phyloP scores from a whole-genome alignment of 2,113 vertebrate species.

The Colistium nudipinnis region DNA sequence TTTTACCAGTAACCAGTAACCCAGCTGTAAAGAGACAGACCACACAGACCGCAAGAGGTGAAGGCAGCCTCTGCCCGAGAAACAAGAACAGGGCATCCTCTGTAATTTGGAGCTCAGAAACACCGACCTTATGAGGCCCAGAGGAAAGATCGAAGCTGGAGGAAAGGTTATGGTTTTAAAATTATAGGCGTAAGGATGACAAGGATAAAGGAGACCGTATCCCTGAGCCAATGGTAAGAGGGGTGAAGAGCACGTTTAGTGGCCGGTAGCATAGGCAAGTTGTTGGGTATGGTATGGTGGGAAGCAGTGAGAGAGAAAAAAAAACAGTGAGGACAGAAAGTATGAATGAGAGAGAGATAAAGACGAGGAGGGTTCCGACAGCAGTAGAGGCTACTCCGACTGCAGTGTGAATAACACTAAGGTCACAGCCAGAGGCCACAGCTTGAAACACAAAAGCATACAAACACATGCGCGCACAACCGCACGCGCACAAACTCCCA shows the following conservation, averaged over 20 bases:
- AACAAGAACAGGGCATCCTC: conserved; percentile 8
- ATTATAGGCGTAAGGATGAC: conserved; percentile 28
- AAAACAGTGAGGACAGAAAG: conserved; percentile 23
- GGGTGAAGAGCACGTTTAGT: conserved; percentile 24
- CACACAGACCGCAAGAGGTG: conserved; percentile 21
- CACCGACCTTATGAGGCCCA: conserved; percentile 4
- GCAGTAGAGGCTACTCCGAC: conserved; percentile 58
- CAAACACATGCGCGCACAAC: conserved; percentile 22
- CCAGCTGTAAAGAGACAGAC: neutral
- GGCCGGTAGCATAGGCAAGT: conserved; percentile 25
- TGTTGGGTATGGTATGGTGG: neutral
- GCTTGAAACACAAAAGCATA: conserved; percentile 50
- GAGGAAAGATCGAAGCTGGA: conserved; percentile 25
- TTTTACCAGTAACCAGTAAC: conserved; percentile 1
- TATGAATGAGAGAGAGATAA: conserved; percentile 48
- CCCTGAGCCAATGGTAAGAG: conserved; percentile 34
- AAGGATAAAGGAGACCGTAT: conserved; percentile 13
- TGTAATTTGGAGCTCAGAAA: conserved; percentile 20
- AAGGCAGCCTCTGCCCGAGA: conserved; percentile 36
- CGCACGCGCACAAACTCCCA: conserved; percentile 42
- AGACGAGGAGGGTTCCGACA: conserved; percentile 38
- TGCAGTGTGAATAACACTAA: conserved; percentile 73
- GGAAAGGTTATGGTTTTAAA: conserved; percentile 40
- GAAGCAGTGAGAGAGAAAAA: conserved; percentile 15
- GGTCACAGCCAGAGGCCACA: conserved; percentile 70